A percentile compares a stretch with the other conserved stretches of the same genome.
These are phyloP conservation scores for Proteles cristata DNA, from an alignment of 2,113 vertebrate species.

Conservation along the genomic window DNA sequence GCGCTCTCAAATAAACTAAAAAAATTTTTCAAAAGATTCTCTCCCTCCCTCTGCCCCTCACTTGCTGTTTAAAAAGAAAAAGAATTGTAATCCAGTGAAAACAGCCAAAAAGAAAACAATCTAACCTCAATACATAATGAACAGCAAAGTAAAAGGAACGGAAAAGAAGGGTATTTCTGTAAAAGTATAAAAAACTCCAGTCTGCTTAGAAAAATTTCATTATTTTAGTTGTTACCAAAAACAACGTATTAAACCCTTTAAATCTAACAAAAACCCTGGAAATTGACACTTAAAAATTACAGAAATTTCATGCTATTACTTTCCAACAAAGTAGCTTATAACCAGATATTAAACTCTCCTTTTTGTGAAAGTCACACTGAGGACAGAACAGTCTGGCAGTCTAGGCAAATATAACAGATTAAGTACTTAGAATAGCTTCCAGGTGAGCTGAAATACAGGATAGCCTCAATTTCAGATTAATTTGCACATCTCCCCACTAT, in stretches of 20 bases:
- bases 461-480: background rate
- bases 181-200: background rate
- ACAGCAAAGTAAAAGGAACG: background rate
- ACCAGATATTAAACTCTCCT: background rate
- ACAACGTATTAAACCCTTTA: background rate
- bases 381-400: background rate
- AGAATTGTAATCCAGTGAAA: background rate
- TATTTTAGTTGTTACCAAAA: background rate
- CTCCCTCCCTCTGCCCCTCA: too few species aligned
- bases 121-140: background rate
- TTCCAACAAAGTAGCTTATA: conserved; percentile 1
- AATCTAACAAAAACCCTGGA: background rate
- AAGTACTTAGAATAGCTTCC: background rate
- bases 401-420: background rate
- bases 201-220: background rate
- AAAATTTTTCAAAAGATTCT: too few species aligned
- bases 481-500: background rate
- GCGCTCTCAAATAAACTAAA: too few species aligned
- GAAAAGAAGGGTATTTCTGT: background rate
- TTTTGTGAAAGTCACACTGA: background rate
- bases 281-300: background rate
- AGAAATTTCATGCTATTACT: background rate
- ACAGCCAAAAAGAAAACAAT: background rate
- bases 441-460: background rate
- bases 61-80: background rate